Conservation (phyloP, 2,888 invertebrate species). For the Pachymerium ferrugineum region DNA sequence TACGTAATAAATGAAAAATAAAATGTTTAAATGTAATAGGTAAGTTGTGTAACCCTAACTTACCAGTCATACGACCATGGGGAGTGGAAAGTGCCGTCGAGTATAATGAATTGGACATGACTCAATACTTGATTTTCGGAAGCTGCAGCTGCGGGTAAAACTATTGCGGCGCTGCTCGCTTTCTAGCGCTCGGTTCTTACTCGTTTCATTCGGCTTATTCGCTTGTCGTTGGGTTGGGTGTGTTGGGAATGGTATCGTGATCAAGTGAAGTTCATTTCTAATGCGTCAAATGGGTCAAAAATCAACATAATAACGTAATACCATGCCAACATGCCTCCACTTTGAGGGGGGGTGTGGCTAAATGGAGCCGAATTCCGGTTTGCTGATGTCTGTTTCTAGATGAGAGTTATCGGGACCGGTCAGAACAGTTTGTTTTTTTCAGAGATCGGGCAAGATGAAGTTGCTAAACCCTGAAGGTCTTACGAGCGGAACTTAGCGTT, state of each 20-base stretch:
- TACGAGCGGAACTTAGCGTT: no score
- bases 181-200: background rate
- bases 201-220: background rate
- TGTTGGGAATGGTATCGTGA: background rate
- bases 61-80: constrained; percentile 27
- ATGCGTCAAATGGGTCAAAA: background rate
- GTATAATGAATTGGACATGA: constrained; percentile 25
- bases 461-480: no score
- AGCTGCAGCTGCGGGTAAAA: background rate
- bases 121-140: background rate
- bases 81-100: constrained; percentile 9
- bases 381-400: background rate
- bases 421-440: background rate
- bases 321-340: constrained; percentile 21
- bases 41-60: background rate
- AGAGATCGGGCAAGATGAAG: no score
- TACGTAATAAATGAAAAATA: background rate
- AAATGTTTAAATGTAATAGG: no score
- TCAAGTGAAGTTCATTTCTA: background rate
- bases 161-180: background rate
- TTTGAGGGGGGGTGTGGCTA: constrained; percentile 20
- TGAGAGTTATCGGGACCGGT: no score
- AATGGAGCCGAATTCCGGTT: constrained; percentile 21
- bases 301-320: no score
- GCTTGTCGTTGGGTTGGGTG: background rate